Base-by-base conservation (phyloP, 2,888 invertebrate genomes). In the Ichneumon xanthorius region DNA sequence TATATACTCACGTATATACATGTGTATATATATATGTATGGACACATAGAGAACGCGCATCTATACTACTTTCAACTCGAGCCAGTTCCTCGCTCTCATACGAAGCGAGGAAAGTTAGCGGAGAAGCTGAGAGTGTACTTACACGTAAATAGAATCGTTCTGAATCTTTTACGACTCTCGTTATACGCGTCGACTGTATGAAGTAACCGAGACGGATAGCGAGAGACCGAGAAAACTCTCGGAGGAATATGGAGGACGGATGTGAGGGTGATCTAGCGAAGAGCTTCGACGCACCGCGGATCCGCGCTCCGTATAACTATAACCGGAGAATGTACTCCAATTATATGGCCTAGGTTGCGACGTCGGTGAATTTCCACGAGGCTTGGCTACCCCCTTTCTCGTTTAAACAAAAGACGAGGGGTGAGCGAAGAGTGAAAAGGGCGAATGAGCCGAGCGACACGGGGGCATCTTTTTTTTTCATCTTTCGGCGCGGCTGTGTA, bases 91-190 rank as follows among this genome's bases (percentile, higher is more conserved):
- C 33, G 63, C 33, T 63, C 63, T 63, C 33, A 1, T 16, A 30
- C 30, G 50, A 70, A 84, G 80, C 76, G 73, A 85, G 68, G 78
- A 81, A 78, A 85, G 73, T 81, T 65, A 84, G 73, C 84, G 45
- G 37, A 45, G 33, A 70, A 45, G 70, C 76, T 50, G 68, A 78
- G 80, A 67, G 73, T 75, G 73, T 81, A 85, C 84, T 85, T 85
- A 85, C 84, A 85, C 84, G 81, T 78, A 85, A 85, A 85, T 85
- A 85, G 84, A 85, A 85, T 85, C 84, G 84, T 81, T 85, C 84
- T 85, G 78, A 85, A 85, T 85, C 84, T 85, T 85, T 85, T 85
- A 85, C 81, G 84, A 85, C 84, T 75, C 72, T 81, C 78, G 84
- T 84, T 84, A 84, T 81, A 70, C 78, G 68, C 78, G 58, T 55